Conservation (phyloP, 2,113 vertebrate genomes). For the Percina caprodes region DNA sequence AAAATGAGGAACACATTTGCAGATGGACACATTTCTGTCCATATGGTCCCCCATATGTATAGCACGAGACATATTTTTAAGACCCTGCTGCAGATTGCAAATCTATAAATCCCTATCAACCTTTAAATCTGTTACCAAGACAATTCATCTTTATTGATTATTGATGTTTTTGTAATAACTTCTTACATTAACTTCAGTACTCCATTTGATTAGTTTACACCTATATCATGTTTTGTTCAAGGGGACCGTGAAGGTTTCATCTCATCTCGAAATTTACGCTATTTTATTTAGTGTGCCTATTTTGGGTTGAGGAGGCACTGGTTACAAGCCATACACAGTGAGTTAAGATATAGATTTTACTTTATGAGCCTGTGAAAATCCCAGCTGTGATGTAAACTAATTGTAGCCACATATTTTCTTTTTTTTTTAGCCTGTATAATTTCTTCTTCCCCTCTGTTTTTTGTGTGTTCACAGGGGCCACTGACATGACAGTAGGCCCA, state of each 20-base stretch:
- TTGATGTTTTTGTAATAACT: background rate
- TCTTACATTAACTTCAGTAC: background rate
- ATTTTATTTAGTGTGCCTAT: constrained; percentile 18
- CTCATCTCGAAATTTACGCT: constrained; percentile 15
- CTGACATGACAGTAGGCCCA: background rate
- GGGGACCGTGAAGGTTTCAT: constrained; percentile 34
- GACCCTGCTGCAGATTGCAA: background rate
- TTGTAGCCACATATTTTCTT: background rate
- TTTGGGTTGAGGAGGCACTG: constrained; percentile 1
- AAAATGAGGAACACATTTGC: constrained; percentile 12
- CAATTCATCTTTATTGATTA: constrained; percentile 12
- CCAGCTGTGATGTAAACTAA: background rate
- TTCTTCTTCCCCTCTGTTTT: background rate
- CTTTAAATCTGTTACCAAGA: constrained; percentile 13
- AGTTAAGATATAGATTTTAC: background rate
- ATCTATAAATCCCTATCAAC: background rate
- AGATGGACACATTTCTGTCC: constrained; percentile 24
- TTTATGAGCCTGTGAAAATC: background rate
- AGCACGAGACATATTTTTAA: background rate
- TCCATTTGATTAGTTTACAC: background rate
- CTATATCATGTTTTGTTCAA: constrained; percentile 1
- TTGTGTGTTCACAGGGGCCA: background rate
- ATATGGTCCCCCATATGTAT: constrained; percentile 8
- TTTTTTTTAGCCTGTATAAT: background rate
- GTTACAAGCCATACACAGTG: background rate